Conservation (phyloP, 1,140 invertebrate genomes). For the Homalodisca vitripennis region DNA sequence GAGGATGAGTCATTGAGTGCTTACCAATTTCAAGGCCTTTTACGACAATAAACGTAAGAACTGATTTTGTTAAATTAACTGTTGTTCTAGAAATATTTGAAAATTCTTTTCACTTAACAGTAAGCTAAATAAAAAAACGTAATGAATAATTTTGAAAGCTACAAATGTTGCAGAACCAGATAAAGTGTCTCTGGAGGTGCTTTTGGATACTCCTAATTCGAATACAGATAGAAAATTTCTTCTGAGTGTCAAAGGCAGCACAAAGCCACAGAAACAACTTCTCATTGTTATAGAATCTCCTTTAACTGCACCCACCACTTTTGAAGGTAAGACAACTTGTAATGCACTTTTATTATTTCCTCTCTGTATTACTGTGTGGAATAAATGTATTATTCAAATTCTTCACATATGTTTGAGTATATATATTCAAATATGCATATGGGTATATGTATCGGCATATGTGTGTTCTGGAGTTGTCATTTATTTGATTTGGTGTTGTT, state of each 20-base stretch:
- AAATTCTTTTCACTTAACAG: too few relatives aligned
- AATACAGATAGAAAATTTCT: slow-evolving; percentile 59
- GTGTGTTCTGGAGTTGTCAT: too few relatives aligned
- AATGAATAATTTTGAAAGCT: too few relatives aligned
- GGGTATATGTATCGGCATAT: too few relatives aligned
- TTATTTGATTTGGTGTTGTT: too few relatives aligned
- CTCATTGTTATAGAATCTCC: slow-evolving; percentile 58
- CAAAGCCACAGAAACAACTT: slow-evolving; percentile 53
- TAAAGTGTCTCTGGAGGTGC: slow-evolving; percentile 55
- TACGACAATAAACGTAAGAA: slow-evolving; percentile 41
- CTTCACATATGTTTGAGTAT: too few relatives aligned
- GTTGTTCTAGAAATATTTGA: too few relatives aligned
- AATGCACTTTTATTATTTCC: background rate
- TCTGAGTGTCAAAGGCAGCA: slow-evolving; percentile 52
- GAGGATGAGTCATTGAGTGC: slow-evolving; percentile 57
- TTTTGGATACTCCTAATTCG: slow-evolving; percentile 68
- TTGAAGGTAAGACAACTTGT: slow-evolving; percentile 48
- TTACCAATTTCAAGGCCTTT: slow-evolving; percentile 58
- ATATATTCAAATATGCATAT: too few relatives aligned
- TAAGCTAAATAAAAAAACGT: too few relatives aligned
- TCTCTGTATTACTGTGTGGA: too few relatives aligned
- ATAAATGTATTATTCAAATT: too few relatives aligned
- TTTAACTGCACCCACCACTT: slow-evolving; percentile 53
- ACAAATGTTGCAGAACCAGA: slow-evolving; percentile 40
- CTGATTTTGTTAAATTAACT: too few relatives aligned